These are phyloP conservation scores for Megastigmus dorsalis DNA, from an alignment of 2,888 invertebrate species.

Conservation along the genomic window DNA sequence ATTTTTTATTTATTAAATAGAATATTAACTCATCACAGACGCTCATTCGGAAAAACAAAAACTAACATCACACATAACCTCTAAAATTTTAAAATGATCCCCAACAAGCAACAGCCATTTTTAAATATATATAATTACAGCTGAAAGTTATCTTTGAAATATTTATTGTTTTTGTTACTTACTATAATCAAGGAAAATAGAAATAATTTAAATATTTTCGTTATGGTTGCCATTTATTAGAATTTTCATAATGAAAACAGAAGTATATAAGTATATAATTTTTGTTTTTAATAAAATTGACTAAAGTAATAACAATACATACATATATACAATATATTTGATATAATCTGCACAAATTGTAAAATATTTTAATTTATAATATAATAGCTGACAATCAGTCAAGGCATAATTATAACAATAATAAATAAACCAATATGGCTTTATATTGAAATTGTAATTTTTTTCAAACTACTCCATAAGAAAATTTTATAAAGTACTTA, in stretches of 20 bases:
- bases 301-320: conserved; percentile 49
- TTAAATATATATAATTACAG: background rate
- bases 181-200: background rate
- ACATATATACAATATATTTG: conserved; percentile 33
- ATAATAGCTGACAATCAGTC: conserved; percentile 30
- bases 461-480: conserved; percentile 6
- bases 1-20: conserved; percentile 13
- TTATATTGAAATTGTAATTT: conserved; percentile 28
- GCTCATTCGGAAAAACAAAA: conserved; percentile 16
- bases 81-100: conserved; percentile 9
- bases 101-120: background rate
- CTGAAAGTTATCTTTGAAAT: background rate
- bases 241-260: conserved; percentile 48
- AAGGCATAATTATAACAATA: conserved; percentile 46
- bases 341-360: conserved; percentile 42
- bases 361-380: conserved; percentile 32
- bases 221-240: conserved; percentile 42
- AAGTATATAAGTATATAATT: conserved; percentile 48
- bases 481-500: conserved; percentile 41
- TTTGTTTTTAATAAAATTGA: conserved; percentile 46
- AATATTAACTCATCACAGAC: background rate
- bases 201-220: conserved; percentile 9
- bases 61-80: conserved; percentile 47
- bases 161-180: too few species aligned
- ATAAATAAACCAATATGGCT: conserved; percentile 44